Conservation (phyloP, 2,113 vertebrate species). For the Mormoops blainvillei region DNA sequence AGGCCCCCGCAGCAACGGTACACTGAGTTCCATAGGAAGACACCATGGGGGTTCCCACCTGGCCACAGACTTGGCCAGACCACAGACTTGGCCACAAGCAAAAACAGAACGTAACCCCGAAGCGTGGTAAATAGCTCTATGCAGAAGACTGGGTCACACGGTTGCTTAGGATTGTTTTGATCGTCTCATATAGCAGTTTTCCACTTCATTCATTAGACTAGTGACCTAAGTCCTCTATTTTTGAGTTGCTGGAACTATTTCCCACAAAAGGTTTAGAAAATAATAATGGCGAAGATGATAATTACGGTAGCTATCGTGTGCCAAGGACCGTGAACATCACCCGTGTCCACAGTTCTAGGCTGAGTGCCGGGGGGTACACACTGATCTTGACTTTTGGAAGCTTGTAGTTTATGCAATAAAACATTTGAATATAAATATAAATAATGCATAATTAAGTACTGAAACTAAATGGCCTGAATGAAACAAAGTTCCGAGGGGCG, state of each 20-base stretch:
- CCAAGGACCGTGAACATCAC: neutral
- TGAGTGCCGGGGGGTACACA: neutral
- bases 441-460: neutral
- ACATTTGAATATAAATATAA: neutral
- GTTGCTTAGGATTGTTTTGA: neutral
- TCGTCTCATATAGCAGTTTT: neutral
- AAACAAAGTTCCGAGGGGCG: neutral
- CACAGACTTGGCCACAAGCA: conserved; percentile 48
- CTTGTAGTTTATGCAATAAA: neutral
- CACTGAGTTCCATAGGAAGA: conserved; percentile 71
- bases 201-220: neutral
- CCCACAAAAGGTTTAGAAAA: neutral
- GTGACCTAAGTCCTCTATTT: neutral
- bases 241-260: neutral
- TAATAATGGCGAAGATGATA: neutral
- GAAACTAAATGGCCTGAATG: neutral
- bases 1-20: conserved; percentile 39
- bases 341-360: neutral
- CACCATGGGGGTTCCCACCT: conserved; percentile 60
- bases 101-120: conserved; percentile 33
- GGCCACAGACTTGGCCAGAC: conserved; percentile 45
- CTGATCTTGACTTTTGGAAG: neutral
- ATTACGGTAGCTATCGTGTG: neutral
- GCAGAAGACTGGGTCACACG: neutral
- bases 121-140: neutral